Conservation (phyloP, 1,140 invertebrate genomes). For the Lutraria rhynchaena region DNA sequence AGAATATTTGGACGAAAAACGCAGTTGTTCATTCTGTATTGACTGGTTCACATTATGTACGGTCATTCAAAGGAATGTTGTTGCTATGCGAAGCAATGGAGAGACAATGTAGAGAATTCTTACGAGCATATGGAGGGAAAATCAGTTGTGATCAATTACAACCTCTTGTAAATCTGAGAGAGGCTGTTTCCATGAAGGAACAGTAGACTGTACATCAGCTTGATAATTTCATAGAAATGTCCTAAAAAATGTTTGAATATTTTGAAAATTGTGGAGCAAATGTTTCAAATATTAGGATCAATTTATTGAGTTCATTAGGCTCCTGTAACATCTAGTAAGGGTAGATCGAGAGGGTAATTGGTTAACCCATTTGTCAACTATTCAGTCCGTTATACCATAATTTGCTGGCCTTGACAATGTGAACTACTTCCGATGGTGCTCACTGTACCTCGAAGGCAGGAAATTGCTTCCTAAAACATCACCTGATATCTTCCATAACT, state of each 20-base stretch:
- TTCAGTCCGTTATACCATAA: constrained; percentile 9
- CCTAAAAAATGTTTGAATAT: not conserved
- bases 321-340: not conserved
- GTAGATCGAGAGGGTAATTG: too few relatives aligned
- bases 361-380: too few relatives aligned
- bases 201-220: not conserved
- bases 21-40: too few relatives aligned
- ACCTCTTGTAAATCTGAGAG: not conserved
- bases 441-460: constrained; percentile 36
- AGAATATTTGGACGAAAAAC: too few relatives aligned
- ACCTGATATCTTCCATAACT: not conserved
- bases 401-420: constrained; percentile 17
- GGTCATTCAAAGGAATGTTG: too few relatives aligned
- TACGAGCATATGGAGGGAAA: not conserved
- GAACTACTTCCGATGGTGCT: constrained; percentile 35
- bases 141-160: not conserved
- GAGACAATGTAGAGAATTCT: constrained; percentile 30
- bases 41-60: too few relatives aligned
- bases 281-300: constrained; percentile 19
- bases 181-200: constrained; percentile 1
- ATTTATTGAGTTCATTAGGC: not conserved
- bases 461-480: constrained; percentile 24
- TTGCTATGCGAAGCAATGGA: too few relatives aligned
- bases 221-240: not conserved
- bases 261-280: not conserved